Conservation (phyloP, 2,113 vertebrate genomes). For the Actinemys pallida region DNA sequence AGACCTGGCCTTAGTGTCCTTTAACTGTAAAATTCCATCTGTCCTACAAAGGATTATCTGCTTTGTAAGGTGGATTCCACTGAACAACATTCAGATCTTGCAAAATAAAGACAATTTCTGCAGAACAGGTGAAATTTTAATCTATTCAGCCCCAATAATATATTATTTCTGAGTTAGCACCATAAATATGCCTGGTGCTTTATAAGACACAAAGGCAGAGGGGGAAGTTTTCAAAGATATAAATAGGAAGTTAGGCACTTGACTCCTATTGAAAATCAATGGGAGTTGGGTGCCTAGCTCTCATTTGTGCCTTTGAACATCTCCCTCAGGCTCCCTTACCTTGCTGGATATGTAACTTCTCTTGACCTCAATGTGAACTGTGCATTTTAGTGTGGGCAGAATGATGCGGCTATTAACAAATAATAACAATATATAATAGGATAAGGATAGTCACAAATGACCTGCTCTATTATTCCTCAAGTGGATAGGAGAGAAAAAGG, state of each 20-base stretch:
- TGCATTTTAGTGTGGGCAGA: background rate
- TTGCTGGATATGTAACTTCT: background rate
- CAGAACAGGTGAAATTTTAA: background rate
- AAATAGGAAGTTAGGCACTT: background rate
- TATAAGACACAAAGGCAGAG: background rate
- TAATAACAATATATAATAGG: background rate
- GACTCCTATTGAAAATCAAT: background rate
- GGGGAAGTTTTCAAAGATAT: background rate
- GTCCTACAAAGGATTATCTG: background rate
- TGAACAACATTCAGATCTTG: slow-evolving; percentile 2
- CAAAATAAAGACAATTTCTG: background rate
- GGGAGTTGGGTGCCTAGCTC: background rate
- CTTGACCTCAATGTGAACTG: background rate
- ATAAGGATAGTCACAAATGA: background rate
- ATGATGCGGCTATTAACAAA: background rate
- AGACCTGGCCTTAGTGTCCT: background rate
- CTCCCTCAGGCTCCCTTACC: background rate
- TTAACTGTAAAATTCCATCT: background rate
- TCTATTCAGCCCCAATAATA: background rate
- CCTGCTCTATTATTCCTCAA: background rate
- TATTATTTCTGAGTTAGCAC: background rate
- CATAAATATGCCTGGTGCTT: background rate
- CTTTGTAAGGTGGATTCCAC: slow-evolving; percentile 16
- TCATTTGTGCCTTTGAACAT: background rate
- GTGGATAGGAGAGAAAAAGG: background rate